A percentile compares a stretch with the other conserved stretches of the same genome.
phyloP scores from a whole-genome alignment of 2,797 vertebrate species.

The Manis pentadactyla region DNA sequence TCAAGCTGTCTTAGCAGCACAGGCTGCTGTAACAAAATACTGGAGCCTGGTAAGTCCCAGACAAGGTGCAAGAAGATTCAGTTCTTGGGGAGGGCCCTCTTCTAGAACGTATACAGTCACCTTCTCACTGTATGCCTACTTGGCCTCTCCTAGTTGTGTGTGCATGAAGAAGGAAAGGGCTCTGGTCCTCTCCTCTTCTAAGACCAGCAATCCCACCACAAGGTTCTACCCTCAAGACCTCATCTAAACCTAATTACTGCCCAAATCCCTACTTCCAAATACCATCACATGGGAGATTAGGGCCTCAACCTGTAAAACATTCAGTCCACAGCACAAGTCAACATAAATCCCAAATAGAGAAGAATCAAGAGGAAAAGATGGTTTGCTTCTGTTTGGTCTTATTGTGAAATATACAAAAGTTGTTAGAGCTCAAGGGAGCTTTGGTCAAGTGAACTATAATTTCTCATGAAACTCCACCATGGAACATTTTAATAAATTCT shows the following conservation, averaged over 20 bases:
- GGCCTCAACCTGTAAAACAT: background rate
- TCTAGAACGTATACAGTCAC: background rate
- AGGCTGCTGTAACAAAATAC: background rate
- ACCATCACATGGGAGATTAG: background rate
- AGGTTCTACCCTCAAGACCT: background rate
- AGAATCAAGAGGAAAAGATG: background rate
- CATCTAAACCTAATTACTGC: background rate
- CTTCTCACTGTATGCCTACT: background rate
- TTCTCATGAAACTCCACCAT: background rate
- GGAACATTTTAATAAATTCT: background rate
- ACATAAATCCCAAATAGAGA: background rate
- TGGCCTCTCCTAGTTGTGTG: background rate
- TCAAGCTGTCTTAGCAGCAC: background rate
- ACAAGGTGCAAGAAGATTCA: background rate
- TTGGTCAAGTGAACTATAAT: background rate
- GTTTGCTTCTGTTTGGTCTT: background rate
- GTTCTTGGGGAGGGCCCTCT: background rate
- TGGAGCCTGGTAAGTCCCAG: background rate
- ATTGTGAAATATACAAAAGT: background rate
- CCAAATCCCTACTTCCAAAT: background rate
- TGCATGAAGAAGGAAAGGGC: background rate
- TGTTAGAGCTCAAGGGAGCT: background rate
- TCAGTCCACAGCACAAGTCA: background rate
- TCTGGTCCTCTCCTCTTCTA: background rate
- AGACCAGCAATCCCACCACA: background rate